A percentile compares a stretch with the other conserved stretches of the same genome.
phyloP scores from a whole-genome alignment of 2,888 invertebrate genomes.

The Bhutanitis thaidina region DNA sequence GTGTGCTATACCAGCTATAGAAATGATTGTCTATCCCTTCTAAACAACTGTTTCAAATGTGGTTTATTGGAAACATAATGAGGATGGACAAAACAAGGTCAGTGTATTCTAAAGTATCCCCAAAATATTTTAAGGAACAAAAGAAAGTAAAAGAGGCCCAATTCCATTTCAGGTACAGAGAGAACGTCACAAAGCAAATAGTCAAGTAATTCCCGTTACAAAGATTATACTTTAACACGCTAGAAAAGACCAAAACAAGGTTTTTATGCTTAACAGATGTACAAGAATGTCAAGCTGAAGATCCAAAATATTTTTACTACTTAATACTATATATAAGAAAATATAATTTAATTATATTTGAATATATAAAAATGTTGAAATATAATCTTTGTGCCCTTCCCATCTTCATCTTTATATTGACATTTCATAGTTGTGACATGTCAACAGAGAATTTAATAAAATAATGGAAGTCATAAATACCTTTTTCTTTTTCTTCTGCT shows the following conservation, averaged over 20 bases:
- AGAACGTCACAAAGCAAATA: not conserved
- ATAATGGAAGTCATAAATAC: conserved; percentile 41
- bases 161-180: not conserved
- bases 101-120: conserved; percentile 2
- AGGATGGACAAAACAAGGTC: conserved; percentile 5
- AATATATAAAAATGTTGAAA: conserved; percentile 1
- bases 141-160: not conserved
- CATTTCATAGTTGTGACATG: conserved; percentile 5
- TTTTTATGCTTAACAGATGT: too few relatives aligned
- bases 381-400: conserved; percentile 2
- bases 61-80: not conserved
- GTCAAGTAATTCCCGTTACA: not conserved
- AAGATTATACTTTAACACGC: conserved; percentile 11
- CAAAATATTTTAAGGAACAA: not conserved
- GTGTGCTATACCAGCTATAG: conserved; percentile 16
- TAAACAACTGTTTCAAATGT: conserved; percentile 12
- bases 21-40: conserved; percentile 16
- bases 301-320: too few relatives aligned
- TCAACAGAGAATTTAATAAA: conserved; percentile 1
- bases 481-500: conserved; percentile 67
- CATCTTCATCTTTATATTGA: not conserved
- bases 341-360: too few relatives aligned
- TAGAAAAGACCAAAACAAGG: not conserved
- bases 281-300: too few relatives aligned
- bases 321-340: too few relatives aligned